Conservation (phyloP, 2,888 invertebrate genomes). For the Spodoptera littoralis region DNA sequence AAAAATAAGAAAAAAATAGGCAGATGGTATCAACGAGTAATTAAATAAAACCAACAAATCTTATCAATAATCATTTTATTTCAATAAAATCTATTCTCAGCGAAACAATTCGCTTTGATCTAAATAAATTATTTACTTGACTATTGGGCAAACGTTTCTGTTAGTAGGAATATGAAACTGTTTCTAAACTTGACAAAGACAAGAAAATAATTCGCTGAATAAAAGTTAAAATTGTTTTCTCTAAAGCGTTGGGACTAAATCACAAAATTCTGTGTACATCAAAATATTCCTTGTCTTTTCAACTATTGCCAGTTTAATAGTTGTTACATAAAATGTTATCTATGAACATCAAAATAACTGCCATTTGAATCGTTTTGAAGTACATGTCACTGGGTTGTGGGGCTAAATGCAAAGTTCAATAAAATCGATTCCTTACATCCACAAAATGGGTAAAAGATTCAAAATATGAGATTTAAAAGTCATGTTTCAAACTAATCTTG, state of each 20-base stretch:
- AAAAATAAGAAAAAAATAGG: no score
- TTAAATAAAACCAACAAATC: conserved; percentile 4
- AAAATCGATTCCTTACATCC: no score
- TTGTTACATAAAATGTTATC: background rate
- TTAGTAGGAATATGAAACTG: conserved; percentile 6
- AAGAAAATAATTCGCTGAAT: background rate
- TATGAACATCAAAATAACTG: background rate
- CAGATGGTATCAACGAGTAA: no score
- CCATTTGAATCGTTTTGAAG: background rate
- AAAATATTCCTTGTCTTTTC: no score
- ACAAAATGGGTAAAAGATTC: background rate
- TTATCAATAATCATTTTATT: conserved; percentile 54
- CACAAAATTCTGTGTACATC: no score
- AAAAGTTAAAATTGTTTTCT: no score
- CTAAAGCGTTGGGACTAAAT: no score
- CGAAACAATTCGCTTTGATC: conserved; percentile 41
- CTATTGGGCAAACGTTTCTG: conserved; percentile 36
- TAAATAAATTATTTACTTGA: conserved; percentile 55
- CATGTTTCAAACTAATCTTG: conserved; percentile 22
- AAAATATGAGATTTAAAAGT: conserved; percentile 10
- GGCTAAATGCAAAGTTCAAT: background rate
- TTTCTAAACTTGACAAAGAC: background rate
- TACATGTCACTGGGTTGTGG: no score
- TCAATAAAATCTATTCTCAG: conserved; percentile 55
- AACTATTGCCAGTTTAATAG: no score